Percentiles rank a stretch among this genome's conserved stretches.
Evolutionary conservation across 2,797 vertebrate species (phyloP).

Genomic region (Ciconia nigra): DNA sequence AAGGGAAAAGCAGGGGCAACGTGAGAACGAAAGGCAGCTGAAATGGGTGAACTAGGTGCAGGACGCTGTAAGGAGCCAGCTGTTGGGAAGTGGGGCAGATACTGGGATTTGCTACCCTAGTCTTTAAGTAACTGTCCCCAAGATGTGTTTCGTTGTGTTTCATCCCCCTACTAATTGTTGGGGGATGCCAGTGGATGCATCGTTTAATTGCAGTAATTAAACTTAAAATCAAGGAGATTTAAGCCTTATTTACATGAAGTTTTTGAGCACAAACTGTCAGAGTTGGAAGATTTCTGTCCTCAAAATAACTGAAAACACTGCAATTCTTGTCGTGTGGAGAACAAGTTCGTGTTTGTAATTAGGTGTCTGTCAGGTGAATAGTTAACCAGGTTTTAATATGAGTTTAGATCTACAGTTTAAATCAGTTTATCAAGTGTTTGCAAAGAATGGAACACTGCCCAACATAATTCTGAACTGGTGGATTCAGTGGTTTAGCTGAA

Average conservation of each 20-base stretch:
- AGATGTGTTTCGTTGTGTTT: background rate
- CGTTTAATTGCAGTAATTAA: background rate
- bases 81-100: background rate
- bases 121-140: too few relatives aligned
- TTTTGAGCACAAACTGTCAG: background rate
- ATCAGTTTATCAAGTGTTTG: background rate
- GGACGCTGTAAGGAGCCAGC: background rate
- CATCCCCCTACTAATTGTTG: background rate
- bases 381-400: background rate
- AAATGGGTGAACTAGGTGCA: rapidly evolving
- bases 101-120: rapidly evolving
- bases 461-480: background rate
- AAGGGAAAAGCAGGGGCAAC: background rate
- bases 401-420: background rate
- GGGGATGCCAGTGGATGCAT: too few relatives aligned
- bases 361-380: background rate
- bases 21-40: background rate
- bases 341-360: background rate
- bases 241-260: background rate
- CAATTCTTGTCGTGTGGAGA: background rate
- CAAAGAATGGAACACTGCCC: background rate
- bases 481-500: background rate
- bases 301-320: background rate
- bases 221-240: background rate
- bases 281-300: background rate